A percentile compares a stretch with the other conserved stretches of the same genome.
Evolutionary conservation across 2,113 vertebrate species (phyloP).

Genomic region (Lagopus leucura): DNA sequence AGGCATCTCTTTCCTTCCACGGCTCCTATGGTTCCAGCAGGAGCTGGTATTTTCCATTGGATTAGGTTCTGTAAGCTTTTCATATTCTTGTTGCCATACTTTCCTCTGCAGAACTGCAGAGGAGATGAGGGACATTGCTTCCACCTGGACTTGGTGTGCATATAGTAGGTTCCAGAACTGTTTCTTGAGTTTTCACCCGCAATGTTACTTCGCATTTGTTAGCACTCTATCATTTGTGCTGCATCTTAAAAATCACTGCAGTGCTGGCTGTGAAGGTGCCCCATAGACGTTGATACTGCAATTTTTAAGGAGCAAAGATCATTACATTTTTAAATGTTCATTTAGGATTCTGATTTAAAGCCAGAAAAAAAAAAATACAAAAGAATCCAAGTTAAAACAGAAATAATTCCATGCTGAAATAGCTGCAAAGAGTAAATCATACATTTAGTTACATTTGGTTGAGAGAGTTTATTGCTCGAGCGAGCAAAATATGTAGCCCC

Average conservation of each 20-base stretch:
- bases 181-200: conserved; percentile 44
- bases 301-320: conserved; percentile 66
- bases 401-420: conserved; percentile 32
- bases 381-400: conserved; percentile 31
- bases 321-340: conserved; percentile 61
- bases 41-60: conserved; percentile 66
- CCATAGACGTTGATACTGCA: conserved; percentile 67
- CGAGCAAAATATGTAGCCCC: conserved; percentile 58
- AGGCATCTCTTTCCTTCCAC: conserved; percentile 33
- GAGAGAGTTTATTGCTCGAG: conserved; percentile 60
- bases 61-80: conserved; percentile 29
- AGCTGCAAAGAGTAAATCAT: conserved; percentile 54
- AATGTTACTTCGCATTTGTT: conserved; percentile 28
- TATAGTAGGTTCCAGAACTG: not conserved
- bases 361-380: conserved; percentile 29
- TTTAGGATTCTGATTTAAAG: conserved; percentile 67
- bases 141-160: not conserved
- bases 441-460: conserved; percentile 56
- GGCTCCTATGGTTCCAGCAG: conserved; percentile 41
- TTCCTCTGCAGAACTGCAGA: conserved; percentile 35
- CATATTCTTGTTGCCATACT: conserved; percentile 41
- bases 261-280: conserved; percentile 59
- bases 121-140: conserved; percentile 15
- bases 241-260: conserved; percentile 70
- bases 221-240: conserved; percentile 51